Evolutionary conservation across 2,797 vertebrate genomes (phyloP).

Genomic region (Enteromius thamalakanensis): DNA sequence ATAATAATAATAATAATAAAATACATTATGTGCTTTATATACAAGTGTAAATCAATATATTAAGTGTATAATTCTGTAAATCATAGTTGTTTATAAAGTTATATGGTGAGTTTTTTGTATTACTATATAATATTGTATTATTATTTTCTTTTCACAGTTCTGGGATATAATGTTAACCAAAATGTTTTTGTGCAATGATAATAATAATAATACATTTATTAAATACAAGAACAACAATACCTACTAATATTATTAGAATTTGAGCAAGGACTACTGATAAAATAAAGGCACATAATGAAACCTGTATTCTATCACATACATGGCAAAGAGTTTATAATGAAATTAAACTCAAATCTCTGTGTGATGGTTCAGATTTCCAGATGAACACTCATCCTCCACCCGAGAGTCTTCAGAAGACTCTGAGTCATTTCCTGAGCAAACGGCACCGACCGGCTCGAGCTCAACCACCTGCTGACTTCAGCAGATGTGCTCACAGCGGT

Average conservation of each 20-base stretch:
- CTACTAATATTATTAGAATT: too few species aligned
- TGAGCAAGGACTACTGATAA: too few species aligned
- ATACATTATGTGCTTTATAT: neutral
- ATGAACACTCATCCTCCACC: neutral
- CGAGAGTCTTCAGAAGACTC: neutral
- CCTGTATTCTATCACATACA: neutral
- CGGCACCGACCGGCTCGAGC: neutral
- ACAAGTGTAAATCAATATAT: neutral
- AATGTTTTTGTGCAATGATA: neutral
- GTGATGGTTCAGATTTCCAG: neutral
- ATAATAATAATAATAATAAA: too few species aligned
- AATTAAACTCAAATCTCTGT: neutral
- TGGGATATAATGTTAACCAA: neutral
- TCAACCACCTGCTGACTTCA: conserved; percentile 9
- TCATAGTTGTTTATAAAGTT: too few species aligned
- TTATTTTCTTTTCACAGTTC: neutral
- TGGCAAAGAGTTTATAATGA: neutral
- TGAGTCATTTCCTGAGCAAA: conserved; percentile 18
- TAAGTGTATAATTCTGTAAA: neutral
- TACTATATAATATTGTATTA: neutral
- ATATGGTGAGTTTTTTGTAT: too few species aligned
- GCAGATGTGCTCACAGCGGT: conserved; percentile 21
- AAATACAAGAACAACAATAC: neutral
- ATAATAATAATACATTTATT: neutral
- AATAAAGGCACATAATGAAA: neutral